Base-by-base conservation (phyloP, 2,888 invertebrate species). In the Eupithecia insigniata region DNA sequence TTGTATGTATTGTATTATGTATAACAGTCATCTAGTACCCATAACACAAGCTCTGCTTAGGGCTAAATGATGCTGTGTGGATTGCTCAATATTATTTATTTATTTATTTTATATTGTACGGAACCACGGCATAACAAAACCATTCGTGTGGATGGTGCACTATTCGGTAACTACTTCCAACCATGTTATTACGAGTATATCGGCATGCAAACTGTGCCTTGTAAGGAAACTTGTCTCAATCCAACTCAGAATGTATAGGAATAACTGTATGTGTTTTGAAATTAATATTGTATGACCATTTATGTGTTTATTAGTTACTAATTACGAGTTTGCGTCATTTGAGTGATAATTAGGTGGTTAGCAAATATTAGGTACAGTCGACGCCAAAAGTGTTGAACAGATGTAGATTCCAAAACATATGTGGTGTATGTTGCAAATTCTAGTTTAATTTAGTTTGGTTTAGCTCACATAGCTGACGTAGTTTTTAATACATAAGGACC, bases 211-310 rank as follows among this genome's bases (percentile, higher is more conserved):
- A 43, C 60, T 10, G 6, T 32, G 43, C 68, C 61, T 2, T 34
- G 32, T 32, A 69, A 1, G 68, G 68, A 4, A 69, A 62, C 68
- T 46, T 61, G 68, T 34, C 3, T 30, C 26, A 62, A 67, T 43
- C 65, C 32, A 58, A 67, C 67, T 10, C 39, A 67, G 69, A 66
- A 70, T 73, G 30, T 69, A 66, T 64, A 70, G n/a, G 16, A 34
- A 73, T 51, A 61, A 36, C 51, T 64, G 55, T 30, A 67, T 69
- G 70, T 67, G 73, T 70, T 60, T 73, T 70, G 65, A 70, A 73
- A 73, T 73, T 70, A 73, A 73, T 70, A 71, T 71, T 74, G 69
- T 62, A 69, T 69, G 69, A 46, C 74, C 71, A 66, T 71, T 61
- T 70, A 70, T 39, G 36, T 62, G 60, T 14, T 66, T 10, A 66